Conservation (phyloP, 1,140 invertebrate genomes). For the Proctacanthus coquilletti region DNA sequence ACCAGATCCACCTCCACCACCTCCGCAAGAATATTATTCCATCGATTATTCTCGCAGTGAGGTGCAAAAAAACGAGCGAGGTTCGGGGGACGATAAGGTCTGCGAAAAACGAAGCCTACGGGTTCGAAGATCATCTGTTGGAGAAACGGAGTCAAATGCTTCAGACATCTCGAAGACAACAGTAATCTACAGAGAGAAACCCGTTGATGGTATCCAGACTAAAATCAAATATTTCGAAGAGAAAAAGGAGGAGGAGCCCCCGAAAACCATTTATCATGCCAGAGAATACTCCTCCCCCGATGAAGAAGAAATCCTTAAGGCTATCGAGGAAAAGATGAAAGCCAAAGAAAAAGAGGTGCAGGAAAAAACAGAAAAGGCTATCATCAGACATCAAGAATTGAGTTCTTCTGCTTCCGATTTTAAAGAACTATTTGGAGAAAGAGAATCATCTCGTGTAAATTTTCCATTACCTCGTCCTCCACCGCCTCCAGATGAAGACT, state of each 20-base stretch:
- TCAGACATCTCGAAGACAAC: constrained; percentile 51
- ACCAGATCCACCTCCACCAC: constrained; percentile 6
- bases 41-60: too few species aligned
- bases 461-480: constrained; percentile 26
- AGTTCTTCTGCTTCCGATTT: constrained; percentile 53
- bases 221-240: constrained; percentile 71
- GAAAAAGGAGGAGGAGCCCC: constrained; percentile 31
- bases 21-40: too few species aligned
- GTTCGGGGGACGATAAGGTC: too few species aligned
- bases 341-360: constrained; percentile 13
- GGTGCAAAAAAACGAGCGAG: too few species aligned
- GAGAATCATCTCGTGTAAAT: constrained; percentile 30
- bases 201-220: constrained; percentile 35
- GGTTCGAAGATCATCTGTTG: constrained; percentile 27
- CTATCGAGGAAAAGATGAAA: constrained; percentile 26
- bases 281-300: constrained; percentile 36
- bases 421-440: constrained; percentile 63
- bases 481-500: constrained; percentile 13
- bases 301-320: constrained; percentile 21
- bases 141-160: constrained; percentile 50
- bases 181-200: constrained; percentile 38
- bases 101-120: background rate
- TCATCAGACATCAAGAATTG: constrained; percentile 18
- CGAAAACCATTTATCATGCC: constrained; percentile 37
- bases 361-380: constrained; percentile 4